A percentile compares a stretch with the other conserved stretches of the same genome.
These are phyloP conservation scores for Cyprinodon variegatus DNA, from an alignment of 2,113 vertebrate species.

Conservation along the genomic window DNA sequence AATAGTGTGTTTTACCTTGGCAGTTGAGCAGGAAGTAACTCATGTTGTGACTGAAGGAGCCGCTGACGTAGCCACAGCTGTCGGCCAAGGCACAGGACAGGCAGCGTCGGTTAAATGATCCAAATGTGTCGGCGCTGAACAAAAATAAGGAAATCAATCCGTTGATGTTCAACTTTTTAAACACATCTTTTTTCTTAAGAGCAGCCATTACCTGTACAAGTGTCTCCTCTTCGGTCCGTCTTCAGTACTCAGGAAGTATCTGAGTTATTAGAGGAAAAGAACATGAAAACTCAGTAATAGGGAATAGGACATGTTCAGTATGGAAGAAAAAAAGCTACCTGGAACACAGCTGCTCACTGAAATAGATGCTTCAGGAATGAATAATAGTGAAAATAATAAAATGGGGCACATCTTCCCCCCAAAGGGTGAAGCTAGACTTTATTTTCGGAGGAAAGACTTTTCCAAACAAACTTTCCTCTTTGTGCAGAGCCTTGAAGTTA, in stretches of 20 bases:
- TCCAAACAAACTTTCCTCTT: neutral
- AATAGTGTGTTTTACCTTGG: constrained; percentile 80
- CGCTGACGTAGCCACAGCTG: constrained; percentile 88
- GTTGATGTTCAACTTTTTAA: neutral
- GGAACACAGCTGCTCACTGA: constrained; percentile 1
- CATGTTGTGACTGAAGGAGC: constrained; percentile 87
- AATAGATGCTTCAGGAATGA: constrained; percentile 36
- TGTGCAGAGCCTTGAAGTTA: neutral
- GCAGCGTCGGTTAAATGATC: constrained; percentile 90
- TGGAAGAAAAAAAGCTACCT: neutral
- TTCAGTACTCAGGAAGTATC: constrained; percentile 96
- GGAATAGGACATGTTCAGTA: neutral
- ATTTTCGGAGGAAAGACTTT: neutral
- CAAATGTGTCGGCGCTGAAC: constrained; percentile 88
- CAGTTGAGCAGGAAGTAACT: constrained; percentile 90
- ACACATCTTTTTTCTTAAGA: neutral
- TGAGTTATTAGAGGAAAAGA: constrained; percentile 41
- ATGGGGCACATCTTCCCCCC: neutral
- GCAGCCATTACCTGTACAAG: constrained; percentile 87
- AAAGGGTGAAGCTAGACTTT: neutral
- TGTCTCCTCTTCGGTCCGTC: constrained; percentile 89
- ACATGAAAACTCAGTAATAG: neutral
- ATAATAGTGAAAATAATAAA: constrained; percentile 17
- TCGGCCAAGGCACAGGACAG: constrained; percentile 89
- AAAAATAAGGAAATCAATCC: neutral